Evolutionary conservation across 2,888 invertebrate species (phyloP), one percentile per base, ranked within the genome.

Genomic region (Yponomeuta evonymella): DNA sequence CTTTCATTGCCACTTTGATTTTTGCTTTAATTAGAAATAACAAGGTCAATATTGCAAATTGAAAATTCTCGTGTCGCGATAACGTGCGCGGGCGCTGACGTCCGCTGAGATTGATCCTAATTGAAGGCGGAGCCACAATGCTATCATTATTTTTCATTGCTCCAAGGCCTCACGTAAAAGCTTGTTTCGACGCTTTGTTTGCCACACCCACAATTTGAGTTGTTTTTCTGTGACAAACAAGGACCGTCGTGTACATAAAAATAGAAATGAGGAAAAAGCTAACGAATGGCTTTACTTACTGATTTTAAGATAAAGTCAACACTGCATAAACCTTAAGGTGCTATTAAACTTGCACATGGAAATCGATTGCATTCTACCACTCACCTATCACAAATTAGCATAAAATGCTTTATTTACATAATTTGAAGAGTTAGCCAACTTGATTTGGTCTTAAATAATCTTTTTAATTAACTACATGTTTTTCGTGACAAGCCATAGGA

Each of bases 61-160:
- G 75, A 77, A 75, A 75, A 77, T 75, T 78, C 76, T 78, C 74
- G 70, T 75, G 75, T 76, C 73, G 69, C 69, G 63, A 72, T 76
- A 76, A 76, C 76, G 77, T 78, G 78, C 77, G 76, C 73, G 69
- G 70, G 75, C 76, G 76, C 75, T 74, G 77, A 75, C 78, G 77
- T 51, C n/a, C 64, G 63, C 75, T 72, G 74, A 79, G 78, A 85
- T 84, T 85, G 81, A 81, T 79, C 74, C 79, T 83, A 78, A 70
- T 70, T 70, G 63, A 43, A 51, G 69, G 58, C 58, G 51, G 70
- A 43, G 70, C 36, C 15, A 48, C 51, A 29, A 51, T 51, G n/a
- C 30, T 48, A 51, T 68, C 30, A 51, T 68, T 30, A 51, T 29
- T 51, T 68, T 30, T 68, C 48, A 29, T 68, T 30, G 68, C 48